A percentile compares a stretch with the other conserved stretches of the same genome.
Conservation (phyloP, 2,113 vertebrate genomes). For the Jacana jacana region DNA sequence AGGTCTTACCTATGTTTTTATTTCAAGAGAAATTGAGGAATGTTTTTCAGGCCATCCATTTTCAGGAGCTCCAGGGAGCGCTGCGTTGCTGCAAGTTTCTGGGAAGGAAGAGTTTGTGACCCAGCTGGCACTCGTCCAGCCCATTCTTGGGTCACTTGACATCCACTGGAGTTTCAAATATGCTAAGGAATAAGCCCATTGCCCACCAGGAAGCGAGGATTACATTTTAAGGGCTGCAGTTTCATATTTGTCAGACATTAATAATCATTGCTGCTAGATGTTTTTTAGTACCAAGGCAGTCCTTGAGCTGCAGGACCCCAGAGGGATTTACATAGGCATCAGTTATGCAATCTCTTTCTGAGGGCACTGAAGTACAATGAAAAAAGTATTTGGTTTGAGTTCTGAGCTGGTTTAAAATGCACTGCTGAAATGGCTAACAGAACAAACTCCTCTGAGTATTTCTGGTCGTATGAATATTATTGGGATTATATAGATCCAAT, state of each 20-base stretch:
- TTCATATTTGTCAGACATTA: background rate
- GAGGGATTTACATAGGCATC: background rate
- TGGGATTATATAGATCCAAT: constrained; percentile 87
- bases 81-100: fast-evolving
- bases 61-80: background rate
- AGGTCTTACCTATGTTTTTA: background rate
- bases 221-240: background rate
- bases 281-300: constrained; percentile 20
- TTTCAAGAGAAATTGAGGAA: fast-evolving
- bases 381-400: background rate
- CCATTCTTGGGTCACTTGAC: background rate
- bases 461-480: constrained; percentile 85
- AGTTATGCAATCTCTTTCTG: background rate
- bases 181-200: background rate
- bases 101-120: background rate
- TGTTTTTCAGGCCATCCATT: background rate
- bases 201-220: background rate
- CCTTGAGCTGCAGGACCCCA: constrained; percentile 21
- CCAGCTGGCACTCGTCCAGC: background rate
- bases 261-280: background rate
- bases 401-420: constrained; percentile 21
- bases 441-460: constrained; percentile 61
- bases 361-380: background rate
- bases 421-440: constrained; percentile 61
- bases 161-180: background rate